Evolutionary conservation across 2,888 invertebrate species (phyloP).

Genomic region (Drosophila paramelanica): DNA sequence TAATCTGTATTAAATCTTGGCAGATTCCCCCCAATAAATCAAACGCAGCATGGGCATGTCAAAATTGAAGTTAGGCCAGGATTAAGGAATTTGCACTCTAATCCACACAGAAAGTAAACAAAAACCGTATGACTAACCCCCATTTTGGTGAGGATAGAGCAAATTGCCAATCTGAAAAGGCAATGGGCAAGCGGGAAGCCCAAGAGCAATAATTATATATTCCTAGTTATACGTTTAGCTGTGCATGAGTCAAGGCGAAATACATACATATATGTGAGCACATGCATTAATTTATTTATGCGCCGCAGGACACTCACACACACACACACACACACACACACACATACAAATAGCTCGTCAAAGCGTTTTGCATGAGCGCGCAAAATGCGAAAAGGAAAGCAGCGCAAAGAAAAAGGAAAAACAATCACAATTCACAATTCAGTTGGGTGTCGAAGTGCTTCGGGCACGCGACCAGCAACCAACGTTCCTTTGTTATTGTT

Average conservation of each 20-base stretch:
- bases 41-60: constrained; percentile 35
- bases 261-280: constrained; percentile 56
- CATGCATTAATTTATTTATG: constrained; percentile 65
- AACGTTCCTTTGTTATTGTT: constrained; percentile 55
- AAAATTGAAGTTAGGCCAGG: constrained; percentile 28
- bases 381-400: constrained; percentile 49
- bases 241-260: constrained; percentile 55
- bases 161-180: constrained; percentile 41
- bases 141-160: constrained; percentile 22
- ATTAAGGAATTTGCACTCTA: constrained; percentile 73
- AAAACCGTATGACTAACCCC: constrained; percentile 67
- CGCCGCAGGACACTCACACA: constrained; percentile 67
- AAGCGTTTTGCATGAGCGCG: constrained; percentile 65
- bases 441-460: constrained; percentile 85
- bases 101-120: constrained; percentile 57
- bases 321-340: constrained; percentile 25
- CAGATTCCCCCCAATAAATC: constrained; percentile 1
- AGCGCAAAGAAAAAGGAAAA: constrained; percentile 51
- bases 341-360: constrained; percentile 43
- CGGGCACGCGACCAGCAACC: constrained; percentile 83
- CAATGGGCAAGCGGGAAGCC: constrained; percentile 9
- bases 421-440: constrained; percentile 80
- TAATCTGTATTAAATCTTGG: constrained; percentile 24
- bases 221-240: constrained; percentile 33
- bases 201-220: constrained; percentile 50